A percentile compares a stretch with the other conserved stretches of the same genome.
Evolutionary conservation across 1,140 invertebrate species (phyloP).

Genomic region (Chymomyza costata): DNA sequence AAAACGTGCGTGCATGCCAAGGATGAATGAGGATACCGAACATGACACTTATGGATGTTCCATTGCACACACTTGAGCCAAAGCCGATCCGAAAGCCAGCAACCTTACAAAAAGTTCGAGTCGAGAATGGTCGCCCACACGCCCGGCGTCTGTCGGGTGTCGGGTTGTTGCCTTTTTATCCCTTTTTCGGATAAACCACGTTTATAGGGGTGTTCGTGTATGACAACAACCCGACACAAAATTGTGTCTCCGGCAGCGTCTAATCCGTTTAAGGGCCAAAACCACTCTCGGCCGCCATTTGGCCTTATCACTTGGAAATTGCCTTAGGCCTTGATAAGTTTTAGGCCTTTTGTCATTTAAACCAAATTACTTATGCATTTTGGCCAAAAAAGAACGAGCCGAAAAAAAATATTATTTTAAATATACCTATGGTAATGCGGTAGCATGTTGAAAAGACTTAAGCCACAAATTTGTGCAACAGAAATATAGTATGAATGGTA

Average conservation of each 20-base stretch:
- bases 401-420: too few species aligned
- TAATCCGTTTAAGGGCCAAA: constrained; percentile 44
- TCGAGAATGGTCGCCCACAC: too few species aligned
- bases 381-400: too few species aligned
- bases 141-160: constrained; percentile 21
- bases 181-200: constrained; percentile 41
- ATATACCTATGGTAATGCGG: too few species aligned
- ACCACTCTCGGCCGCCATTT: constrained; percentile 50
- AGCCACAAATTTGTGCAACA: too few species aligned
- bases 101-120: too few species aligned
- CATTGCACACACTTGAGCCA: constrained; percentile 26
- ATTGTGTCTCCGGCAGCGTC: too few species aligned
- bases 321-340: constrained; percentile 50
- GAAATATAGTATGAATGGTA: too few species aligned
- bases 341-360: neutral
- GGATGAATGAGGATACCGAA: constrained; percentile 72
- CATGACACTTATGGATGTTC: constrained; percentile 74
- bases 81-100: neutral
- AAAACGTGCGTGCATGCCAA: constrained; percentile 73
- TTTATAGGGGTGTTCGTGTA: too few species aligned
- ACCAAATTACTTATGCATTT: neutral
- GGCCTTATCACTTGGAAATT: constrained; percentile 45
- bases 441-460: too few species aligned
- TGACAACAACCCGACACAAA: constrained; percentile 29
- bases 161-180: constrained; percentile 40